Base-by-base conservation (phyloP, 2,113 vertebrate species). In the Eulemur rufifrons region DNA sequence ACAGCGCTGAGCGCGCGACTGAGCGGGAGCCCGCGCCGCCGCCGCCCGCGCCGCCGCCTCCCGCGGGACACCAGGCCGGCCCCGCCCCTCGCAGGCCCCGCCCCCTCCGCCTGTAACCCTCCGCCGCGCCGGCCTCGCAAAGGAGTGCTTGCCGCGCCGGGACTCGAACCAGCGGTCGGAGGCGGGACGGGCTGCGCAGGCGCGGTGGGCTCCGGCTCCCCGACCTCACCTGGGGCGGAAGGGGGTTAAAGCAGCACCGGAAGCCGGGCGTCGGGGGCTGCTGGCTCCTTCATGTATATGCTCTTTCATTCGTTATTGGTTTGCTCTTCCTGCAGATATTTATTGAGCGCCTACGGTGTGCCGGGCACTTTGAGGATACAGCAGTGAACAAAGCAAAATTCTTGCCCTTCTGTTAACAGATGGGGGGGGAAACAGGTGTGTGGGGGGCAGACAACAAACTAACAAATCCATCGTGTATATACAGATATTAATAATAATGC, bases 1-100 rank as follows among this genome's bases (percentile, higher is more conserved):
- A 1, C 98, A 18, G 20, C 47, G 3, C 73, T 83, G 73, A 98
- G 98, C 83, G 97, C 98, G 91, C 27, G 98, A 92, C 98, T 98
- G 32, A 99, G 99, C 98, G 99, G 66, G 85, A 95, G 68, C n/a
- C 2, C 1, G 56, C 95, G 73, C 42, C 3, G 0, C 56, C 47
- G 12, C 77, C 37, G 4, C 8, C 7, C 0, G 0, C 95, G 73
- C 42, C 3, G 0, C 56, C 47, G 12, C 77, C 37, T 6, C 8
- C 7, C 0, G 0, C 0, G 0, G 0, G 3, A 0, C 45, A 29
- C 2, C 21, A 3, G 3, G 0, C 89, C 95, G 0, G n/a, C 0
- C 0, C 1, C 2, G 0, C 90, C 86, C 66, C 34, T 13, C 10
- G 1, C 11, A 2, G 0, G 11, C 76, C 50, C 63, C 64, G 39